Evolutionary conservation across 2,797 vertebrate genomes (phyloP).

Genomic region (Ctenochaetus hawaiiensis): DNA sequence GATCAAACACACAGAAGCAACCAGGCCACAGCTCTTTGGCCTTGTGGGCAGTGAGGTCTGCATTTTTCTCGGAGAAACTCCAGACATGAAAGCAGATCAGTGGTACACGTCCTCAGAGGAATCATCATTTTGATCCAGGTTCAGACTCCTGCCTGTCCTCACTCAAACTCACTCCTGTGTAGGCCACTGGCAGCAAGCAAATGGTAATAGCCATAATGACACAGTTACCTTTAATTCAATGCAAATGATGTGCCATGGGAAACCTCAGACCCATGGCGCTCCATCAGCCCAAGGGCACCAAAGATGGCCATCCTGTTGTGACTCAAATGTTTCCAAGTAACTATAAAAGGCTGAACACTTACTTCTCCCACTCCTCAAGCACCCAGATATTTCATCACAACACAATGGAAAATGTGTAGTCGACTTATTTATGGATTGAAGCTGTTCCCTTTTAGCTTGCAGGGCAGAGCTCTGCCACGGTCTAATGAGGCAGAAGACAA

Average conservation of each 20-base stretch:
- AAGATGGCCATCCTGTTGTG: conserved; percentile 2
- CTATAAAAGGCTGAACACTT: conserved; percentile 23
- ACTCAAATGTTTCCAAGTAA: conserved; percentile 33
- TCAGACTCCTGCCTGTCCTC: conserved; percentile 27
- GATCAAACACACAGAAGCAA: conserved; percentile 8
- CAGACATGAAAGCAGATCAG: conserved; percentile 31
- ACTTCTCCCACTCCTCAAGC: conserved; percentile 38
- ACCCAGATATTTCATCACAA: conserved; percentile 52
- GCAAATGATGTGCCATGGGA: conserved; percentile 27
- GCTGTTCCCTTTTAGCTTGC: conserved; percentile 66
- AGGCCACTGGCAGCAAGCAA: conserved; percentile 15
- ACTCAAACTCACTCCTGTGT: not conserved
- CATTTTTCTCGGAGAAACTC: conserved; percentile 25
- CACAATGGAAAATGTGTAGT: conserved; percentile 59
- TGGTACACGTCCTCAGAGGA: conserved; percentile 28
- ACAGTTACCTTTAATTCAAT: conserved; percentile 49
- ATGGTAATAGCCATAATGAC: conserved; percentile 42
- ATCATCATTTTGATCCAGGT: conserved; percentile 40
- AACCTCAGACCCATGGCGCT: conserved; percentile 9
- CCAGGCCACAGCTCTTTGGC: not conserved
- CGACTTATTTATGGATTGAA: conserved; percentile 71
- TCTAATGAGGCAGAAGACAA: conserved; percentile 80
- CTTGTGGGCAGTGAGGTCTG: not conserved
- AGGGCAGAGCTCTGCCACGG: conserved; percentile 67
- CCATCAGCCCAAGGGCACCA: conserved; percentile 15